These are phyloP conservation scores for Siniperca obscura DNA, from an alignment of 2,797 vertebrate species.

Conservation along the genomic window DNA sequence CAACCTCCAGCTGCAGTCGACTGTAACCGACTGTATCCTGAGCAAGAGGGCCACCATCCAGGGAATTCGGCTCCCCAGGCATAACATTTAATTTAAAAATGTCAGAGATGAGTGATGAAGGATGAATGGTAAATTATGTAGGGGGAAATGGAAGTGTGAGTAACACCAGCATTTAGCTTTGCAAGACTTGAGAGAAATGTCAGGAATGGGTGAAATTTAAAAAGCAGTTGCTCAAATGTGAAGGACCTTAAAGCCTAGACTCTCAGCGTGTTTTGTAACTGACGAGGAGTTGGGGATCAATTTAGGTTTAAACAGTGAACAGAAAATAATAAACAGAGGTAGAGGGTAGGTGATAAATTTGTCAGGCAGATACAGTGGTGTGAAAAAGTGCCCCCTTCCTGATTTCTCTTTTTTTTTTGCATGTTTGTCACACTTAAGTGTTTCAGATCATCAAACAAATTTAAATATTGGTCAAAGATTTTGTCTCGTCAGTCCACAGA, in stretches of 20 bases:
- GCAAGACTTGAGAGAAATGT: conserved; percentile 42
- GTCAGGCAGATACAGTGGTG: too few relatives aligned
- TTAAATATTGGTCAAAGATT: too few relatives aligned
- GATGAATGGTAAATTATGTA: conserved; percentile 63
- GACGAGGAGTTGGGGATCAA: background rate
- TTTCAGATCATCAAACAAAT: too few relatives aligned
- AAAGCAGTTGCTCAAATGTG: conserved; percentile 14
- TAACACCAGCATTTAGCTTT: conserved; percentile 59
- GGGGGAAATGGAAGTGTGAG: conserved; percentile 41
- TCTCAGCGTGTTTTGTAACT: background rate
- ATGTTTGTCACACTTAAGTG: too few relatives aligned
- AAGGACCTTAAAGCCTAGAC: background rate
- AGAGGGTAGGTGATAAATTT: background rate
- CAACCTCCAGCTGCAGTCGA: conserved; percentile 57
- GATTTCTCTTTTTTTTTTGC: too few relatives aligned
- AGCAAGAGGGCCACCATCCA: conserved; percentile 54
- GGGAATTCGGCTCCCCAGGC: conserved; percentile 69
- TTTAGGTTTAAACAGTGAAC: background rate
- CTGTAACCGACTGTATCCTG: conserved; percentile 63
- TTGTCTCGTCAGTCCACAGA: too few relatives aligned
- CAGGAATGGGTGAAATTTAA: conserved; percentile 13
- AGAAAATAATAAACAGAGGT: background rate
- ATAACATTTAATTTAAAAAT: conserved; percentile 77
- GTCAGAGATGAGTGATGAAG: conserved; percentile 79
- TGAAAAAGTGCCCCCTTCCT: too few relatives aligned